These are phyloP conservation scores for Spea multiplicata DNA, from an alignment of 2,113 vertebrate species.

Conservation along the genomic window DNA sequence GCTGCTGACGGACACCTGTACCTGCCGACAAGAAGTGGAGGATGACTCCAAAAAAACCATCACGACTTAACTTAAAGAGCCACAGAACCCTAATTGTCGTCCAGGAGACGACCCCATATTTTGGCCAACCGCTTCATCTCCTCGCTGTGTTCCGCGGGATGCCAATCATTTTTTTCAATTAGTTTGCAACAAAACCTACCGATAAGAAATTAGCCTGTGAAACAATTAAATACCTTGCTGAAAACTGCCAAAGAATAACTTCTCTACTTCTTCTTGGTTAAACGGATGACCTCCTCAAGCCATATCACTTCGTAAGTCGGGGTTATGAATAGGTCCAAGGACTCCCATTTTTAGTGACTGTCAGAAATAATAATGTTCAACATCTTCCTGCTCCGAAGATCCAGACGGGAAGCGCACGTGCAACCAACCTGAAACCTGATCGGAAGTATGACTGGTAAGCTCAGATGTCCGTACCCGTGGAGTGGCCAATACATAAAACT, in stretches of 20 bases:
- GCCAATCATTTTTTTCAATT: too few species aligned
- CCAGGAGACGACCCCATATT: too few species aligned
- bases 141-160: too few species aligned
- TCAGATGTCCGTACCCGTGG: too few species aligned
- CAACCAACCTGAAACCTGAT: too few species aligned
- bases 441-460: too few species aligned
- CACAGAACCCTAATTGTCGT: background rate
- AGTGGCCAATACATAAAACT: too few species aligned
- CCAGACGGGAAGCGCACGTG: too few species aligned
- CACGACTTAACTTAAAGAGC: background rate
- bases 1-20: constrained; percentile 82
- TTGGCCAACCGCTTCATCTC: too few species aligned
- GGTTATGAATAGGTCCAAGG: constrained; percentile 86
- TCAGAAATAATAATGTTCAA: background rate
- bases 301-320: constrained; percentile 80
- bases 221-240: constrained; percentile 80
- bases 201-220: background rate
- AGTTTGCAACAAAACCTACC: too few species aligned
- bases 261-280: constrained; percentile 81
- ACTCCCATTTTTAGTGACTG: constrained; percentile 79
- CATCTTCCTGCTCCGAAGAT: too few species aligned
- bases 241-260: constrained; percentile 91
- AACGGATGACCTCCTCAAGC: constrained; percentile 84
- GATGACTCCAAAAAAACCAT: background rate
- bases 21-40: constrained; percentile 59